Evolutionary conservation across 2,797 vertebrate species (phyloP), one percentile per base, ranked within the genome.

Genomic region (Apodemus agrarius): DNA sequence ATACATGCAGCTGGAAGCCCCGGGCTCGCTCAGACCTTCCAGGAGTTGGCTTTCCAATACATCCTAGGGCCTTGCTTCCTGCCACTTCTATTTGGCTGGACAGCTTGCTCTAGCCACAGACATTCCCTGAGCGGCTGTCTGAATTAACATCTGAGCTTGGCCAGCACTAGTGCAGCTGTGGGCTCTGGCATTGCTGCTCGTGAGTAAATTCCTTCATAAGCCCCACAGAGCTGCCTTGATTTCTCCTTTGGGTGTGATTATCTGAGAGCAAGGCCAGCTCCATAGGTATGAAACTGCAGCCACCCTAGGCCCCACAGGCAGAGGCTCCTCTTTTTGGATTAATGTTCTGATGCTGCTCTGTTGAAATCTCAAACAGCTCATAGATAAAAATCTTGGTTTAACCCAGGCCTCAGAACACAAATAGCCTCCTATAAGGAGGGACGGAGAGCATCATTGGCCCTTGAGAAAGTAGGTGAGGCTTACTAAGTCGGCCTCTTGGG

Each of bases 121-220:
- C 93, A 91, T 95, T 89, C 63, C 76, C 52, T 49, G 69, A 75
- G 75, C 89, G 80, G 91, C 83, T 96, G 83, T 95, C 93, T 83
- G 94, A 85, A 84, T 93, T 93, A 94, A 75, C 92, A 69, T 86
- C 93, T 57, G 63, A 97, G 81, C 34, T 72, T 88, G 43, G 85
- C 81, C 72, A 72, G n/a, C 84, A 31, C 22, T 43, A 37, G 81
- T 19, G 22, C 90, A 95, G 92, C 95, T 96, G 92, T 92, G 90
- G 69, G 46, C 26, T 72, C 82, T 95, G 96, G 85, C 92, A 83
- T 49, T 69, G 83, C 74, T 89, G 76, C 57, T 80, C 13, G 0
- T 34, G 16, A 94, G 92, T 65, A 80, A 93, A 95, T 95, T 95
- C 79, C 59, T 87, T 90, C 43, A 34, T 37, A 82, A 96, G 57